Conservation (phyloP, 2,113 vertebrate species). For the Scytalopus superciliaris region DNA sequence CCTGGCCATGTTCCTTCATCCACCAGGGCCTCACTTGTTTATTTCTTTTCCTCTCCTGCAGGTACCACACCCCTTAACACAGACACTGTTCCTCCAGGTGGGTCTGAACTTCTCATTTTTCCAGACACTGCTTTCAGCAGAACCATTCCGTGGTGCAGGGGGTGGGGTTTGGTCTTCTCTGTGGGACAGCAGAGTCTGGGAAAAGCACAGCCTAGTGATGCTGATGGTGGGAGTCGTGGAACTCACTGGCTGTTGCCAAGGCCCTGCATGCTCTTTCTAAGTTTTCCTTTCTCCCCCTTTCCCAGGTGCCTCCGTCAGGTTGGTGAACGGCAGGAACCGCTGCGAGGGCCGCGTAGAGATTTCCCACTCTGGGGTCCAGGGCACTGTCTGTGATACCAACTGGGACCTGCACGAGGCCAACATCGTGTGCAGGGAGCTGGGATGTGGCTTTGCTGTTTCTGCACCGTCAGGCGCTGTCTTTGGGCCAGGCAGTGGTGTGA, state of each 20-base stretch:
- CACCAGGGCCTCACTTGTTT: neutral
- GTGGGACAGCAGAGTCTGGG: accelerated
- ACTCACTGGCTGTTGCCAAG: accelerated
- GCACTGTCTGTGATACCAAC: conserved; percentile 50
- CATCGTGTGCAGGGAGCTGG: conserved; percentile 59
- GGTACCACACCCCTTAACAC: neutral
- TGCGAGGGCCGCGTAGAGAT: conserved; percentile 16
- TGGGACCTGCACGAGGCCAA: conserved; percentile 48
- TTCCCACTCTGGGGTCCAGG: neutral
- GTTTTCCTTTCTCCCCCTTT: accelerated
- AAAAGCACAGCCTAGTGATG: too few species aligned
- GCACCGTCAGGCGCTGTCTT: conserved; percentile 5
- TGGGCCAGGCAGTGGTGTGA: conserved; percentile 4
- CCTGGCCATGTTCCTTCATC: accelerated
- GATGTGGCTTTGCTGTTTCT: conserved; percentile 21
- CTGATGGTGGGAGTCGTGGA: accelerated
- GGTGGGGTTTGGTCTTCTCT: accelerated
- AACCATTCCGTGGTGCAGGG: accelerated
- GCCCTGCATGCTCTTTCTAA: accelerated
- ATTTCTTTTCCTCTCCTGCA: neutral
- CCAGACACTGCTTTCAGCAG: accelerated
- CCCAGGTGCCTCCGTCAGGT: neutral
- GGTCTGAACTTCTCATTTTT: accelerated
- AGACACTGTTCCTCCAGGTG: neutral
- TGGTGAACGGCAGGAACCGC: neutral